phyloP scores from a whole-genome alignment of 2,888 invertebrate species.

The Coecobrya sp. region DNA sequence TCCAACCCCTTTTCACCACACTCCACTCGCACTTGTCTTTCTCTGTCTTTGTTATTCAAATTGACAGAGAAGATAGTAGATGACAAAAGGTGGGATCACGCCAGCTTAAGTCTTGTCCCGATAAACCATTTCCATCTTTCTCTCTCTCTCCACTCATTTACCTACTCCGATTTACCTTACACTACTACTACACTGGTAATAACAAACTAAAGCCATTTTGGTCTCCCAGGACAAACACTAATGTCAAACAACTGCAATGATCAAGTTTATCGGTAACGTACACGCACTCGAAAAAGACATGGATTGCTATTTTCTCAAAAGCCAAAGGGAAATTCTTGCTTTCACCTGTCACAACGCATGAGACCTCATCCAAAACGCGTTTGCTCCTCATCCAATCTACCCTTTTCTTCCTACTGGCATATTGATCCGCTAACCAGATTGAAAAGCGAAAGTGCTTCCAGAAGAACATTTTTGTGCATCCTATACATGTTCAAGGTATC shows the following conservation, averaged over 20 bases:
- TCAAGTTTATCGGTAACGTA: not conserved
- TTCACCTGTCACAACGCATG: not conserved
- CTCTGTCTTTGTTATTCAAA: conserved; percentile 38
- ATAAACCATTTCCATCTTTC: conserved; percentile 14
- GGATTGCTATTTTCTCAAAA: not conserved
- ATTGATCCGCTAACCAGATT: too few relatives aligned
- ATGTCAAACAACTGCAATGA: not conserved
- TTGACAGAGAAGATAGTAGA: conserved; percentile 44
- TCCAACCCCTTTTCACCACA: not conserved
- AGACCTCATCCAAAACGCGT: too few relatives aligned
- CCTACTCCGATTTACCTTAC: not conserved
- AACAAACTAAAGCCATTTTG: not conserved
- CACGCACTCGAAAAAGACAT: not conserved
- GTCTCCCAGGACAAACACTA: not conserved
- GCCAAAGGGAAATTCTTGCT: not conserved
- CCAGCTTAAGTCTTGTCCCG: conserved; percentile 36
- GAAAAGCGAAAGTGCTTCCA: too few relatives aligned
- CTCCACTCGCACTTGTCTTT: not conserved
- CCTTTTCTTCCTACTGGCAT: too few relatives aligned
- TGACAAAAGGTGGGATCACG: conserved; percentile 69
- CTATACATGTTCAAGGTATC: too few relatives aligned
- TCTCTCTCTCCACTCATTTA: not conserved
- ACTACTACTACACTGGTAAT: not conserved
- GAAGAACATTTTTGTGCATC: too few relatives aligned
- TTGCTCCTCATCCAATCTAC: too few relatives aligned